Evolutionary conservation across 2,113 vertebrate genomes (phyloP).

Genomic region (Bothrops jararaca): DNA sequence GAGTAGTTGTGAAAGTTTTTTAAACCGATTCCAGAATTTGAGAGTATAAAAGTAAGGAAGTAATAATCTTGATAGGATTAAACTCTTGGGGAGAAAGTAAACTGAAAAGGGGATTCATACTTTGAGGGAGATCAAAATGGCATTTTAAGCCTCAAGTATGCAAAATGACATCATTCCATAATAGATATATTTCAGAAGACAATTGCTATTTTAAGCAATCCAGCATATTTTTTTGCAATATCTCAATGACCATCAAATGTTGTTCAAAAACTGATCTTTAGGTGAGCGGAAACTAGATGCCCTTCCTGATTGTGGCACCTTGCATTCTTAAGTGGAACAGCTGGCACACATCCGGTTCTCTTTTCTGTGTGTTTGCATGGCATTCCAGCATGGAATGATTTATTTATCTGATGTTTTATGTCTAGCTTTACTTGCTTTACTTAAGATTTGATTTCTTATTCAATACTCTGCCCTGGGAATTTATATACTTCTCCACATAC

Average conservation of each 20-base stretch:
- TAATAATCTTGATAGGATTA: constrained; percentile 11
- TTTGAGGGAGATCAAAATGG: background rate
- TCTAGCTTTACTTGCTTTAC: background rate
- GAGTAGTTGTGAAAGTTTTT: background rate
- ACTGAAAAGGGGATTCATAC: background rate
- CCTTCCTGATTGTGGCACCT: background rate
- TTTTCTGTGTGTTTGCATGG: background rate
- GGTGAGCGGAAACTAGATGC: background rate
- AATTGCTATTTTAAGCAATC: background rate
- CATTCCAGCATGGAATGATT: background rate
- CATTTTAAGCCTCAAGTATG: background rate
- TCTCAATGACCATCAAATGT: background rate
- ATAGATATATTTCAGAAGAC: constrained; percentile 6
- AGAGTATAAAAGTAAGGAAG: constrained; percentile 17
- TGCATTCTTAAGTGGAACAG: background rate
- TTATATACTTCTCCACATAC: background rate
- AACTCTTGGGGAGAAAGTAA: background rate
- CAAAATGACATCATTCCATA: background rate
- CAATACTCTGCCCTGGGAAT: background rate
- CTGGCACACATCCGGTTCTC: background rate
- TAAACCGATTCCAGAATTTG: constrained; percentile 23
- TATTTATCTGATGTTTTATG: background rate
- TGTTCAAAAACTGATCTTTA: background rate
- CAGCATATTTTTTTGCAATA: background rate
- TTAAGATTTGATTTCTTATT: background rate